Percentiles rank a stretch among this genome's conserved stretches.
Evolutionary conservation across 2,888 invertebrate species (phyloP).

Genomic region (Cotesia congregata): DNA sequence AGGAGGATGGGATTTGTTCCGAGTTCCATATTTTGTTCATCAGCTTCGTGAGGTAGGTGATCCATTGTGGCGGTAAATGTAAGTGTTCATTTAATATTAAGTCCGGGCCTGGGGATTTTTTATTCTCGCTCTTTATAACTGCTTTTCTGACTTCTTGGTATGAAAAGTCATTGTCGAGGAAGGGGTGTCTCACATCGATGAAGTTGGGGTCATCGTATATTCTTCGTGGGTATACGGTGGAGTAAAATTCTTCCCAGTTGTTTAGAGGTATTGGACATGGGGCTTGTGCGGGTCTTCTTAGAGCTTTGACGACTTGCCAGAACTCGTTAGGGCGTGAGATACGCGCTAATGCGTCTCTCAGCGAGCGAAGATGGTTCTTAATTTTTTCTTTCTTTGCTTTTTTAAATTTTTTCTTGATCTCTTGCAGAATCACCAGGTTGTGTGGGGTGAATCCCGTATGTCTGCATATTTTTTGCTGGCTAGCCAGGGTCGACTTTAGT

Average conservation of each 20-base stretch:
- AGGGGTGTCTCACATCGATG: not conserved
- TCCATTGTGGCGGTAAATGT: too few relatives aligned
- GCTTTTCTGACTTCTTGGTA: not conserved
- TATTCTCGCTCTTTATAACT: not conserved
- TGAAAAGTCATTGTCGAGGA: not conserved
- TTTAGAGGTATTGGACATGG: not conserved
- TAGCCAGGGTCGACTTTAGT: not conserved
- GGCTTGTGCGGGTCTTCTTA: not conserved
- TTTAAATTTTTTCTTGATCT: not conserved
- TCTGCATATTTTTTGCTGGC: not conserved
- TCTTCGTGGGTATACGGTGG: not conserved
- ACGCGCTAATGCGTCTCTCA: not conserved
- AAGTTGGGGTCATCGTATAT: not conserved
- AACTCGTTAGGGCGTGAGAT: not conserved
- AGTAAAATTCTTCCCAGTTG: not conserved
- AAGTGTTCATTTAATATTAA: too few relatives aligned
- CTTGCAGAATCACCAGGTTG: not conserved
- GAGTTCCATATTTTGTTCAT: too few relatives aligned
- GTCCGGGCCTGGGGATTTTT: too few relatives aligned
- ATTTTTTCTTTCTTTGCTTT: not conserved
- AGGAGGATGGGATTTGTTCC: too few relatives aligned
- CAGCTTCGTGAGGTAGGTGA: too few relatives aligned
- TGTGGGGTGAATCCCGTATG: not conserved
- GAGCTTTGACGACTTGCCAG: not conserved
- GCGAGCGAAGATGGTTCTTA: not conserved